Conservation (phyloP, 2,113 vertebrate species). For the Sigmodon hispidus region DNA sequence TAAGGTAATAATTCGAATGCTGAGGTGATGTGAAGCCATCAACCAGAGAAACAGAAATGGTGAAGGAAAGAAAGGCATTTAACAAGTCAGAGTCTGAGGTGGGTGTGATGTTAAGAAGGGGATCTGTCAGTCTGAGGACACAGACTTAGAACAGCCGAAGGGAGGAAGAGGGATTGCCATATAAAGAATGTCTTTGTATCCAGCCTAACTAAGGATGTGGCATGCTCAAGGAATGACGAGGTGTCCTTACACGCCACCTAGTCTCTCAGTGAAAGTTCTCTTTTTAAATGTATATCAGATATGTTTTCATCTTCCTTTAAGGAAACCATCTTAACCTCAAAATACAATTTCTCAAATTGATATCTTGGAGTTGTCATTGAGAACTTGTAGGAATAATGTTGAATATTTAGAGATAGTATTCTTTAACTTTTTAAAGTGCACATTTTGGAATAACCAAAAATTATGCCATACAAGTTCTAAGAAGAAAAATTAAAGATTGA, state of each 20-base stretch:
- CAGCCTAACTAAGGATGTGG: background rate
- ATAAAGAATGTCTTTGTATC: background rate
- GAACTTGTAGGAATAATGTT: background rate
- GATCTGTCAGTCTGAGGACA: background rate
- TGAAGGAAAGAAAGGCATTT: background rate
- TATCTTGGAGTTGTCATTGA: background rate
- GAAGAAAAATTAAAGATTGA: background rate
- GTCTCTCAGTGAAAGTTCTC: background rate
- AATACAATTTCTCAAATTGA: background rate
- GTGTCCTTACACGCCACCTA: background rate
- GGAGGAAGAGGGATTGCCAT: background rate
- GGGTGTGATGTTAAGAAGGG: background rate
- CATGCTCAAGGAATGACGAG: background rate
- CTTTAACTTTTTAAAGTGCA: background rate
- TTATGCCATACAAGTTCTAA: conserved; percentile 13
- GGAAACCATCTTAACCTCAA: background rate
- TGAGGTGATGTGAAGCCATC: background rate
- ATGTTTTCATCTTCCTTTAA: background rate
- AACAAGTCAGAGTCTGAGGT: background rate
- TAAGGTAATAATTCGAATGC: background rate
- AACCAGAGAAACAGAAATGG: background rate
- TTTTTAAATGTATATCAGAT: background rate
- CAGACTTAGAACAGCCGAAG: background rate
- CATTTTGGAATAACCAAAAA: background rate
- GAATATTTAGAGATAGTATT: background rate